Conservation (phyloP, 2,113 vertebrate species). For the Lepisosteus osseus region DNA sequence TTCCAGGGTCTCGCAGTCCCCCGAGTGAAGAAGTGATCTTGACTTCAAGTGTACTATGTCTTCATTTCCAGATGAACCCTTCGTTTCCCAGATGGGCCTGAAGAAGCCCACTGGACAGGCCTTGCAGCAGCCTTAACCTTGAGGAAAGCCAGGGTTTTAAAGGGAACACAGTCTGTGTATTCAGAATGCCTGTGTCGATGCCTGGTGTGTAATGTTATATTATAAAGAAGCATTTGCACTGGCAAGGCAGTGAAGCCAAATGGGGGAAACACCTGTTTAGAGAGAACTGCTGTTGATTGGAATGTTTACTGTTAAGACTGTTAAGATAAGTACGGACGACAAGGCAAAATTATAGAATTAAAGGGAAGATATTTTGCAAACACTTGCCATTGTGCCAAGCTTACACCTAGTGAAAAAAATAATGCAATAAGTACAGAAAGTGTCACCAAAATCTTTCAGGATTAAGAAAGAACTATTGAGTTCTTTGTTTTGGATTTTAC, state of each 20-base stretch:
- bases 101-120: not conserved
- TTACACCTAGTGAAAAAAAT: conserved; percentile 36
- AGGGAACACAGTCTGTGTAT: too few species aligned
- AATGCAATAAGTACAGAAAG: conserved; percentile 46
- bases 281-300: not conserved
- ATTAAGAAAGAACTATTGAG: too few species aligned
- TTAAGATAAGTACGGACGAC: too few species aligned
- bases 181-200: too few species aligned
- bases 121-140: too few species aligned
- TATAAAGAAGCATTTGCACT: too few species aligned
- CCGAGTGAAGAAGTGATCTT: too few species aligned
- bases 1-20: too few species aligned
- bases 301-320: not conserved
- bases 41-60: too few species aligned
- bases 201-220: too few species aligned
- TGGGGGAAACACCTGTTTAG: conserved; percentile 1
- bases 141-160: too few species aligned
- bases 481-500: too few species aligned
- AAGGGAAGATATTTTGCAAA: not conserved
- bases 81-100: not conserved
- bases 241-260: not conserved
- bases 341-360: not conserved
- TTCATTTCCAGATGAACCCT: not conserved
- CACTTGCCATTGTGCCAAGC: not conserved
- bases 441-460: conserved; percentile 58